phyloP scores from a whole-genome alignment of 2,888 invertebrate genomes.

The Acrobeloides nanus region DNA sequence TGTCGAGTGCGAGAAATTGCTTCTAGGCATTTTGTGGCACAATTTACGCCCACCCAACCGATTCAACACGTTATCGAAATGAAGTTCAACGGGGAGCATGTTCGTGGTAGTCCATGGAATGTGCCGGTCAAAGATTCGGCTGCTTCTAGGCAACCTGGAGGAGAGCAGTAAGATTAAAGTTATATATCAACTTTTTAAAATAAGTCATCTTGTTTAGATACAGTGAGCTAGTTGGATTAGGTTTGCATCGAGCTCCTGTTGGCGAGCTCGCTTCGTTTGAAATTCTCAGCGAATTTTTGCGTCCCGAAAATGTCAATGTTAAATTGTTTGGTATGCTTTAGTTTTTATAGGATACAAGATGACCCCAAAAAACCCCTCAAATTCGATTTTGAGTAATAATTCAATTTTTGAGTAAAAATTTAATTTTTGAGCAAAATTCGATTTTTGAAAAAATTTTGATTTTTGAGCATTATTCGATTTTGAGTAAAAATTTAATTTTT shows the following conservation, averaged over 20 bases:
- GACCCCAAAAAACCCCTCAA: slow-evolving; percentile 55
- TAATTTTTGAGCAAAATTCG: too few relatives aligned
- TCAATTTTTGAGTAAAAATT: too few relatives aligned
- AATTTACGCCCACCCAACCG: slow-evolving; percentile 81
- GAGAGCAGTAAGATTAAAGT: not conserved
- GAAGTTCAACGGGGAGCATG: slow-evolving; percentile 69
- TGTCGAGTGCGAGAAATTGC: slow-evolving; percentile 85
- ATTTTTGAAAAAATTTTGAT: too few relatives aligned
- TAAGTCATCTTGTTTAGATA: slow-evolving; percentile 26
- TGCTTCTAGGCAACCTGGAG: slow-evolving; percentile 10
- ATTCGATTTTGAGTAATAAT: too few relatives aligned
- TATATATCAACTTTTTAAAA: not conserved
- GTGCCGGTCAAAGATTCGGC: slow-evolving; percentile 15
- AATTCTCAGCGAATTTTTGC: slow-evolving; percentile 56
- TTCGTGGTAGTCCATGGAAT: slow-evolving; percentile 31
- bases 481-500: too few relatives aligned
- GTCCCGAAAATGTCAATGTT: slow-evolving; percentile 15
- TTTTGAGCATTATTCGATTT: too few relatives aligned
- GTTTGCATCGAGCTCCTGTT: slow-evolving; percentile 61
- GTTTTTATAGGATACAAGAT: slow-evolving; percentile 60
- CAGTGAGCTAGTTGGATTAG: slow-evolving; percentile 51
- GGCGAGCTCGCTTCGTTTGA: slow-evolving; percentile 82
- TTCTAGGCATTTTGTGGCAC: slow-evolving; percentile 70
- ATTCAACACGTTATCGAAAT: slow-evolving; percentile 81
- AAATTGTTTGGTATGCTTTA: slow-evolving; percentile 56